A percentile compares a stretch with the other conserved stretches of the same genome.
phyloP scores from a whole-genome alignment of 2,797 vertebrate species.

The Bradypodion pumilum region DNA sequence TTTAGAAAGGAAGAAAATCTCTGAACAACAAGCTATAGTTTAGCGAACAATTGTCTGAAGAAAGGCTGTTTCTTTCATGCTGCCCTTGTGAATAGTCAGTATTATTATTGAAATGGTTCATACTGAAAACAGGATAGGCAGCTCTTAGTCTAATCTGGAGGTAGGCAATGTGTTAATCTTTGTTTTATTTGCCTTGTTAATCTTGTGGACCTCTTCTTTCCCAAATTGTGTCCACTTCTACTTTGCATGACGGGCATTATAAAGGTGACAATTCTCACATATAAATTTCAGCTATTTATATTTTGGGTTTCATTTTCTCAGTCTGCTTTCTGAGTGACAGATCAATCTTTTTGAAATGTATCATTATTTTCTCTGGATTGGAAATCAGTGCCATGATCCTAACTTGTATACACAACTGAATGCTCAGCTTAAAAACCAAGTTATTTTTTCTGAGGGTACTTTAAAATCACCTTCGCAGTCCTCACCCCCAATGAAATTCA shows the following conservation, averaged over 20 bases:
- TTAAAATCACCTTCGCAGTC: neutral
- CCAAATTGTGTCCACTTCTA: neutral
- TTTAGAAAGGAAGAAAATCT: too few relatives aligned
- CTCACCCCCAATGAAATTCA: neutral
- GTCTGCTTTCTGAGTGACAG: neutral
- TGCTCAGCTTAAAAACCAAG: neutral
- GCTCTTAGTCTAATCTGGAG: too few relatives aligned
- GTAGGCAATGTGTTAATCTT: too few relatives aligned
- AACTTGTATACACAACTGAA: neutral
- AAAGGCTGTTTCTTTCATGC: too few relatives aligned
- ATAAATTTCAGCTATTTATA: neutral
- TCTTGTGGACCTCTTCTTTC: neutral
- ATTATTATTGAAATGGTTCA: too few relatives aligned
- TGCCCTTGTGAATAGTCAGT: too few relatives aligned
- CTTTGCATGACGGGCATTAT: neutral
- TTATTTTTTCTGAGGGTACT: neutral
- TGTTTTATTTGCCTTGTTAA: too few relatives aligned
- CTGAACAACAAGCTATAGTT: too few relatives aligned
- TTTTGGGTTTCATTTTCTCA: neutral
- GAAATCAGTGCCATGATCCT: neutral
- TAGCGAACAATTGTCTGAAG: too few relatives aligned
- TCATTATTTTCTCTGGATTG: neutral
- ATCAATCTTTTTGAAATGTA: neutral
- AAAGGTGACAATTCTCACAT: neutral
- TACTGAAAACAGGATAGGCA: too few relatives aligned